phyloP scores from a whole-genome alignment of 2,113 vertebrate genomes.

The Mustelus asterias region DNA sequence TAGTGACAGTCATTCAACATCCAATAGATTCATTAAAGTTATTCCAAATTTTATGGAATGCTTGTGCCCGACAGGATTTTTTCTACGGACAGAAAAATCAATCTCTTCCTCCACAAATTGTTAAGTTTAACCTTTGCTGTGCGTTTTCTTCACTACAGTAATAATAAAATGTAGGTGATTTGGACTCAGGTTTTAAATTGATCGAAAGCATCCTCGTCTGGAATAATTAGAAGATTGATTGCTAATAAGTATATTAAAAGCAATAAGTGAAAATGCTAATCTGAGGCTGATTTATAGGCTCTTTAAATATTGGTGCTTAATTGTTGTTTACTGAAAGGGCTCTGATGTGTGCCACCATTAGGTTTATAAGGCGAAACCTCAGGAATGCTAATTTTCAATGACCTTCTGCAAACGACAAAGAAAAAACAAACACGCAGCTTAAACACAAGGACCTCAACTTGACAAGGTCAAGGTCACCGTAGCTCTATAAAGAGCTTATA shows the following conservation, averaged over 20 bases:
- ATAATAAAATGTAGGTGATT: slow-evolving; percentile 24
- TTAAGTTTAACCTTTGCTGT: slow-evolving; percentile 17
- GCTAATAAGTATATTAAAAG: slow-evolving; percentile 27
- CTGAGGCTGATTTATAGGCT: slow-evolving; percentile 9
- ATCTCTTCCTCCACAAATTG: slow-evolving; percentile 10
- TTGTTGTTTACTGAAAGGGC: slow-evolving; percentile 31
- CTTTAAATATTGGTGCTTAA: neutral
- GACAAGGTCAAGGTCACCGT: neutral
- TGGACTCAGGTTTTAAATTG: neutral
- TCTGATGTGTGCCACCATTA: slow-evolving; percentile 25
- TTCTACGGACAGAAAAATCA: neutral
- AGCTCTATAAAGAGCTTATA: neutral
- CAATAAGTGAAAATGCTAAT: slow-evolving; percentile 11
- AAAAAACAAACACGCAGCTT: neutral
- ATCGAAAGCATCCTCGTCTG: neutral
- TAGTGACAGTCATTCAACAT: neutral
- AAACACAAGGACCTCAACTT: neutral
- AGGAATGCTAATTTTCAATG: slow-evolving; percentile 35
- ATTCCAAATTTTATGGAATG: slow-evolving; percentile 14
- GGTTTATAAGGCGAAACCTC: neutral
- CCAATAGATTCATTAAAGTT: slow-evolving; percentile 7
- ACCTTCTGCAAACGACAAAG: slow-evolving; percentile 12
- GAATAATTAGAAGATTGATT: slow-evolving; percentile 29
- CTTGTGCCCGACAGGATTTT: neutral
- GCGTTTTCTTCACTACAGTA: slow-evolving; percentile 1